phyloP scores from a whole-genome alignment of 2,888 invertebrate species.

The Lathronympha strigana region DNA sequence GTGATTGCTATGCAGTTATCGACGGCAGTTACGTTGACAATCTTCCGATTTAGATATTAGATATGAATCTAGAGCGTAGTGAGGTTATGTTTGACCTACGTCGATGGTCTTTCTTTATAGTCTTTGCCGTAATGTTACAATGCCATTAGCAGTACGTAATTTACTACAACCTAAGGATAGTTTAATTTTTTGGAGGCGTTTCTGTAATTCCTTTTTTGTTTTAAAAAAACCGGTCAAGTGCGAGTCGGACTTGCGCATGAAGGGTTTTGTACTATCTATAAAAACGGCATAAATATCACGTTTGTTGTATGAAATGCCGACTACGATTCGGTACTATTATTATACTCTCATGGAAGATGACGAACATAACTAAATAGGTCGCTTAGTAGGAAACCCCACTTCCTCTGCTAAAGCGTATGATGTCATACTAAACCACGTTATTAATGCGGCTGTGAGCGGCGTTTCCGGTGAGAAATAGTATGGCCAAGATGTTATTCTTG shows the following conservation, averaged over 20 bases:
- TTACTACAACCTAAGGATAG: too few relatives aligned
- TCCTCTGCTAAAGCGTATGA: constrained; percentile 10
- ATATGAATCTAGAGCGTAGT: constrained; percentile 15
- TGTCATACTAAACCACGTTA: constrained; percentile 1
- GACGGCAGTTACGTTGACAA: constrained; percentile 1
- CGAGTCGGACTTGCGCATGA: too few relatives aligned
- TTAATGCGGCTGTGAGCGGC: neutral
- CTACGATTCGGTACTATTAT: neutral
- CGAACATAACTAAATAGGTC: constrained; percentile 25
- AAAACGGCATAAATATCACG: neutral
- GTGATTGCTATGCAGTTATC: constrained; percentile 18
- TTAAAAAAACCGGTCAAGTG: too few relatives aligned
- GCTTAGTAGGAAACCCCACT: constrained; percentile 18
- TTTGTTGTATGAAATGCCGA: too few relatives aligned
- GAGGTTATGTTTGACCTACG: neutral
- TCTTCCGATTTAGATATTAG: constrained; percentile 15
- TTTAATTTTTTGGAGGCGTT: too few relatives aligned
- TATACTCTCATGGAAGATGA: constrained; percentile 7
- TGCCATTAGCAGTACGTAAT: too few relatives aligned
- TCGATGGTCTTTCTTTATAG: neutral
- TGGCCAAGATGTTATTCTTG: neutral
- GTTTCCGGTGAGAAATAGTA: neutral
- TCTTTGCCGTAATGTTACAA: too few relatives aligned
- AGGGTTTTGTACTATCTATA: too few relatives aligned
- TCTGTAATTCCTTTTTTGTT: too few relatives aligned